Base-by-base conservation (phyloP, 2,797 vertebrate genomes). In the Menidia menidia region DNA sequence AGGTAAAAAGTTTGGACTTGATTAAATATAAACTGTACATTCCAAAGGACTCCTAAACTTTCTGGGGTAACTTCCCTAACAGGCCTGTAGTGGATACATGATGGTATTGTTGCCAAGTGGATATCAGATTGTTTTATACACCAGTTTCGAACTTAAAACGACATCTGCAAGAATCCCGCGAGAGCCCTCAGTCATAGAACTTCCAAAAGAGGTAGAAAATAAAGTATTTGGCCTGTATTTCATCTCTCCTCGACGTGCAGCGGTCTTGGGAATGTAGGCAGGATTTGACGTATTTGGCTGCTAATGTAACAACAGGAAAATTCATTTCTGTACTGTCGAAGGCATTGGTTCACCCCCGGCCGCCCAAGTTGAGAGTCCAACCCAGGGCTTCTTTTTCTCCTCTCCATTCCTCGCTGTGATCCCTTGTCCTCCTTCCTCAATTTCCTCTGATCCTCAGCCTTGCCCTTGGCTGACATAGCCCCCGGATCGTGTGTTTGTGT, bases 271-370 rank as follows among this genome's bases (percentile, higher is more conserved):
- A 85, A 78, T 73, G 73, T 33, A 41, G 78, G 78, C 81, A 88
- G 76, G 71, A 11, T 71, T 75, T 80, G 78, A 87, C 58, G 33
- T 80, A 69, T 74, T 90, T 90, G 90, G 88, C 88, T 75, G 33
- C 70, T 73, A 73, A 87, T 86, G 80, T 65, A 82, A 84, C 78
- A 73, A 82, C 88, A 89, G 88, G 86, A 86, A 89, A 87, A 91
- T 91, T 82, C 75, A 90, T 91, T 86, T 88, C 79, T 83, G 81
- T 77, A 85, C 89, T 86, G 87, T 87, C 86, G 71, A 78, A 91
- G 84, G 77, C 84, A 89, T 91, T 92, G 85, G 87, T 89, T 89
- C 77, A 84, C 63, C 51, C 51, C 16, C 45, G 77, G 77, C 83
- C 88, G 87, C 88, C 86, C 83, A 89, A 83, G 64, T 75, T 45